Percentiles rank a stretch among this genome's conserved stretches.
phyloP scores from a whole-genome alignment of 2,113 vertebrate genomes.

The Dicerorhinus sumatrensis region DNA sequence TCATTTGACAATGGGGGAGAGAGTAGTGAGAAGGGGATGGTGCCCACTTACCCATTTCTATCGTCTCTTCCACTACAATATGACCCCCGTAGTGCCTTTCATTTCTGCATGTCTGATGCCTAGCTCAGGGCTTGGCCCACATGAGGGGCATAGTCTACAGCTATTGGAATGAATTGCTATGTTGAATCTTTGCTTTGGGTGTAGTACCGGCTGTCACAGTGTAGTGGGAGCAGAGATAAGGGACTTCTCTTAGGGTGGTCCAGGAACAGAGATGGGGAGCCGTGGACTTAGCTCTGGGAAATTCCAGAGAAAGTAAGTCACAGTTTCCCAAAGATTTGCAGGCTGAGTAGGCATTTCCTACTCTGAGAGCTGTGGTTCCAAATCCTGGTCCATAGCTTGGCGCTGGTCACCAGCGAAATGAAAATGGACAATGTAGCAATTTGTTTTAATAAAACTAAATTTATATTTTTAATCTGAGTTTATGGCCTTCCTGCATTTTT shows the following conservation, averaged over 20 bases:
- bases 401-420: background rate
- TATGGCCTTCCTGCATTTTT: conserved; percentile 23
- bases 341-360: background rate
- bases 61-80: background rate
- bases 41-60: background rate
- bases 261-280: background rate
- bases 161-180: background rate
- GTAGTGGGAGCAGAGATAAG: background rate
- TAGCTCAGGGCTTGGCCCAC: too few species aligned
- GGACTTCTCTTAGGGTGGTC: background rate
- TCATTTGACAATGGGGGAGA: background rate
- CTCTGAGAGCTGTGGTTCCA: background rate
- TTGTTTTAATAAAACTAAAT: conserved; percentile 55
- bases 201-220: background rate
- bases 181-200: background rate
- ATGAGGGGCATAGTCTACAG: rapidly evolving
- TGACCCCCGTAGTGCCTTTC: background rate
- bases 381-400: background rate
- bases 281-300: background rate
- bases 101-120: background rate
- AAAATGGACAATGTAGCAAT: background rate
- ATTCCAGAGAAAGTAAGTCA: background rate
- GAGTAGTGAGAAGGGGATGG: too few species aligned
- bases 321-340: background rate
- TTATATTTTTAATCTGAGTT: conserved; percentile 70